Base-by-base conservation (phyloP, 2,888 invertebrate genomes). In the Apoderus coryli region DNA sequence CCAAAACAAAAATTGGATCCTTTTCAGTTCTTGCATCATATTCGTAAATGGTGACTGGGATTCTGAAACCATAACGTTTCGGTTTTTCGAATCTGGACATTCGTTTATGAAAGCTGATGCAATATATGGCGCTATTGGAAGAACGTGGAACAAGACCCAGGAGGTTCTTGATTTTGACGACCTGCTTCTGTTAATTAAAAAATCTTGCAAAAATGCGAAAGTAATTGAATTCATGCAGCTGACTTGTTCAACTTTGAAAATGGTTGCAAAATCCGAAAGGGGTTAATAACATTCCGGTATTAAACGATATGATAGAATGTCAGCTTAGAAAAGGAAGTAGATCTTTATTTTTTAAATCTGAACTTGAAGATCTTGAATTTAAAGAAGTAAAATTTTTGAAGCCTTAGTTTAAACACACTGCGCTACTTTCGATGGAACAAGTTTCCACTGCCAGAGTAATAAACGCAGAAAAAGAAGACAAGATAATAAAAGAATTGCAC, bases 31-130 rank as follows among this genome's bases (percentile, higher is more conserved):
- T 15, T 36, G 10, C 27, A 29, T 22, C 14, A 37, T 26, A 16
- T 32, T 37, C 16, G 27, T 32, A 3, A 32, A 32, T 27, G 12
- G 12, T n/a, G 12, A 14, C 12, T 32, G 32, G 32, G 28, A 16
- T 3, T 28, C 32, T 3, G 22, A 32, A 22, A 28, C 11, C 4
- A 37, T 39, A 10, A 41, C 37, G 5, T 27, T 37, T 9, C 37
- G 39, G 22, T 36, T 37, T 25, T 39, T 39, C 26, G 35, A 41
- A 23, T 33, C 37, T 16, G 35, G 39, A 2, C 37, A 40, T 12
- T 27, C 15, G 11, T 37, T 34, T 11, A 41, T 39, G 37, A 35
- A 37, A 26, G 37, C 37, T n/a, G 37, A 39, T 13, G 19, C 32
- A 10, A 16, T 41, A 13, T 37, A 39, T 27, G 36, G 36, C 4